Evolutionary conservation across 2,888 invertebrate genomes (phyloP).

Genomic region (Miltochrista miniata): DNA sequence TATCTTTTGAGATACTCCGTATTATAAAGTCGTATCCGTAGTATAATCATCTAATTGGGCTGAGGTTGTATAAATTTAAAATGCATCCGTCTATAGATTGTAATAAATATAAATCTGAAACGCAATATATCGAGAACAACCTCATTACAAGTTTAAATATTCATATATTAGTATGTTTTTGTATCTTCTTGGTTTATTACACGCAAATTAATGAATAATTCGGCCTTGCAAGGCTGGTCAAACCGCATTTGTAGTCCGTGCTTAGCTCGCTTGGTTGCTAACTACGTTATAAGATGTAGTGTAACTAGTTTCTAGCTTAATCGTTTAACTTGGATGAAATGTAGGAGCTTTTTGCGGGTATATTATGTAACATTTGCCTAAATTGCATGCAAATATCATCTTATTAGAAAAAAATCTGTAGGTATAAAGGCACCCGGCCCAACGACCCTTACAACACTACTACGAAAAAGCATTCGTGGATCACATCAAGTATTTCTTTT

Average conservation of each 20-base stretch:
- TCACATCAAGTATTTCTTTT: no score
- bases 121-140: neutral
- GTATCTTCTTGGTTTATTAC: slow-evolving; percentile 27
- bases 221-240: slow-evolving; percentile 43
- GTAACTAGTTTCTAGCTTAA: slow-evolving; percentile 30
- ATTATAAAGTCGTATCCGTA: no score
- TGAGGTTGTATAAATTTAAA: neutral
- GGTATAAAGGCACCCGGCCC: no score
- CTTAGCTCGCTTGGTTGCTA: slow-evolving; percentile 7
- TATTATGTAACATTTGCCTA: no score
- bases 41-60: no score
- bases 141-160: slow-evolving; percentile 10
- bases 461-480: no score
- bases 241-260: slow-evolving; percentile 22
- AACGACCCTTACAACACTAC: no score
- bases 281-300: slow-evolving; percentile 14
- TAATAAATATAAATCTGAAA: neutral
- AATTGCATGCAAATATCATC: no score
- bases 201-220: slow-evolving; percentile 30
- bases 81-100: neutral
- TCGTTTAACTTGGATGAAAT: slow-evolving; percentile 24
- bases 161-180: slow-evolving; percentile 16
- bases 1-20: no score
- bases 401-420: no score
- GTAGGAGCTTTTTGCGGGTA: neutral